A percentile compares a stretch with the other conserved stretches of the same genome.
Conservation (phyloP, 2,797 vertebrate species). For the Fistularia commersonii region DNA sequence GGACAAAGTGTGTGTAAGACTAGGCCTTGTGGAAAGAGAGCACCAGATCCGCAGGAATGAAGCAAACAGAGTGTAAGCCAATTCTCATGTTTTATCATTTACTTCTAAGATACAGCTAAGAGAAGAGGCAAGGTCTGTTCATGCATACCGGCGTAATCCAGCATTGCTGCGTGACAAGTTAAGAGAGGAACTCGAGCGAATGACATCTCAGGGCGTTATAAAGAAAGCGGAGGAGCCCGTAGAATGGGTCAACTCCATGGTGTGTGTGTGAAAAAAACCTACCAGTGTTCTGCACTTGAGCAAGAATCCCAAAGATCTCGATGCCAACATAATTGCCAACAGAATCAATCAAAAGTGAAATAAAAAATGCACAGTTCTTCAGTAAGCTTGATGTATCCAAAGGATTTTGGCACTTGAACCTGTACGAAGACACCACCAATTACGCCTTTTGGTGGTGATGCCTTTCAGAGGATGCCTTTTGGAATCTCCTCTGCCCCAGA, state of each 20-base stretch:
- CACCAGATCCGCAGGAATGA: not conserved
- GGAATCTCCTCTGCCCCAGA: too few species aligned
- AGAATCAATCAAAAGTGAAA: too few species aligned
- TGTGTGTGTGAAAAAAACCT: too few species aligned
- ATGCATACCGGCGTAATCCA: conserved; percentile 16
- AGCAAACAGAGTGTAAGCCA: not conserved
- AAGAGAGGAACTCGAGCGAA: conserved; percentile 19
- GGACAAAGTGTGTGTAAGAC: not conserved
- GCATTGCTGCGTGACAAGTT: conserved; percentile 8
- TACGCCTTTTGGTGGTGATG: too few species aligned
- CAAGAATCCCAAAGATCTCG: too few species aligned
- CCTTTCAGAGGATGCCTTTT: too few species aligned
- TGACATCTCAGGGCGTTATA: conserved; percentile 6
- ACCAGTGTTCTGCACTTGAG: too few species aligned
- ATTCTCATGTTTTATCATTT: conserved; percentile 7
- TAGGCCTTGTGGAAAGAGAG: not conserved
- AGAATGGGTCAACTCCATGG: not conserved
- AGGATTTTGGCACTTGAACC: too few species aligned
- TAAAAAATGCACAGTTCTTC: too few species aligned
- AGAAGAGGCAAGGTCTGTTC: conserved; percentile 19
- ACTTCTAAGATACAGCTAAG: conserved; percentile 29
- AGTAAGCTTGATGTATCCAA: too few species aligned
- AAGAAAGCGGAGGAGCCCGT: conserved; percentile 8
- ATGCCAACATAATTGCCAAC: too few species aligned
- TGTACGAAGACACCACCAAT: too few species aligned